Percentiles rank a stretch among this genome's conserved stretches.
Conservation (phyloP, 2,797 vertebrate species). For the Semotilus atromaculatus region DNA sequence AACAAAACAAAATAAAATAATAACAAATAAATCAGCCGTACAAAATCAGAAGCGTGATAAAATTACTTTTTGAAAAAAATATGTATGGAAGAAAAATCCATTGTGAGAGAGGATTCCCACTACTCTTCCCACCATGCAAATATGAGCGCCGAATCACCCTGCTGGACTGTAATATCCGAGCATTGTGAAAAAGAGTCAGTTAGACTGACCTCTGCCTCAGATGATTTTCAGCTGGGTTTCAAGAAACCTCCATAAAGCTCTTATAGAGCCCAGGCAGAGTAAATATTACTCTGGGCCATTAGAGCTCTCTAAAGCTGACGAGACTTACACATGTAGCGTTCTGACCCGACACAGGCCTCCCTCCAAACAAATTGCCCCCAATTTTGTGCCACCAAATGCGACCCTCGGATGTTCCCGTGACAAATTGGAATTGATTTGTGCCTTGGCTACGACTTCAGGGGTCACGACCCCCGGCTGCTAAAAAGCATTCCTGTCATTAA, state of each 20-base stretch:
- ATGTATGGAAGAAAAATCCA: not conserved
- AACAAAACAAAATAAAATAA: not conserved
- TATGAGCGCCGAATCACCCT: not conserved
- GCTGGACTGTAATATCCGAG: not conserved
- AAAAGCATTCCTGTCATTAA: slow-evolving; percentile 69
- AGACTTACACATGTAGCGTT: slow-evolving; percentile 63
- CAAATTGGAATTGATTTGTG: slow-evolving; percentile 80
- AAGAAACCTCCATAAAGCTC: slow-evolving; percentile 15
- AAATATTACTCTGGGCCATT: slow-evolving; percentile 43
- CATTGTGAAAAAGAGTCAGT: not conserved
- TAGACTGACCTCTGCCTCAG: slow-evolving; percentile 17
- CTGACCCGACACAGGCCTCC: slow-evolving; percentile 64
- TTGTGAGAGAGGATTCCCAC: not conserved
- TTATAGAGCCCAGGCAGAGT: not conserved
- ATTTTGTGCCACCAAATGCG: slow-evolving; percentile 67
- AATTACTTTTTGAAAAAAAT: not conserved
- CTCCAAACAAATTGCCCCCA: slow-evolving; percentile 66
- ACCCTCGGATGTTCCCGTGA: slow-evolving; percentile 69
- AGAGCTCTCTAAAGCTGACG: slow-evolving; percentile 37
- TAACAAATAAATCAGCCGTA: not conserved
- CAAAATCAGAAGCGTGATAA: not conserved
- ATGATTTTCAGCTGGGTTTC: slow-evolving; percentile 20
- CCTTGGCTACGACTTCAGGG: slow-evolving; percentile 72
- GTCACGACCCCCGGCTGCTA: slow-evolving; percentile 70
- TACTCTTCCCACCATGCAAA: not conserved